Percentiles rank a stretch among this genome's conserved stretches.
Conservation (phyloP, 2,113 vertebrate species). For the Pterophyllum scalare region DNA sequence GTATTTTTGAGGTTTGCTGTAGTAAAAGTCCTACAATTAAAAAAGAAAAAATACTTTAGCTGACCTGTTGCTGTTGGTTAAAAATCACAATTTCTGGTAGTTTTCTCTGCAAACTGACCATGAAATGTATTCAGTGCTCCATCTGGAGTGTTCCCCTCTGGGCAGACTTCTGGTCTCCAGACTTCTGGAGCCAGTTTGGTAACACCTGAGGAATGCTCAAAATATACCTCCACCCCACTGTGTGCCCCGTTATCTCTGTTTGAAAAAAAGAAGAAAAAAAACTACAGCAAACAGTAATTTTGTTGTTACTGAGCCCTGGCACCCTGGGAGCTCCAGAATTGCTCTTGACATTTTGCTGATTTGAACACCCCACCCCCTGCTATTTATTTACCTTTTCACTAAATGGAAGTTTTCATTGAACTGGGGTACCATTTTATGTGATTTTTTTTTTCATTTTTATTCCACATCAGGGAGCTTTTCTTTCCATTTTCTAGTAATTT, state of each 20-base stretch:
- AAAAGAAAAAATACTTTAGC: not conserved
- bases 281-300: too few relatives aligned
- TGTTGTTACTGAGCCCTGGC: constrained; percentile 16
- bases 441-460: not conserved
- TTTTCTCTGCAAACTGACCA: not conserved
- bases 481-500: not conserved
- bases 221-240: constrained; percentile 4
- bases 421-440: not conserved
- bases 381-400: constrained; percentile 23
- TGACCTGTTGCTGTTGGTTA: not conserved
- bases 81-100: not conserved
- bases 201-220: not conserved
- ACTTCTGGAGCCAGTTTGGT: constrained; percentile 17
- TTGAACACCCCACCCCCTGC: not conserved
- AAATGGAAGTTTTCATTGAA: not conserved
- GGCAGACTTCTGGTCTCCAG: constrained; percentile 1
- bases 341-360: constrained; percentile 28
- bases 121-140: not conserved
- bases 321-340: constrained; percentile 1
- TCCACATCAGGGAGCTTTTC: not conserved
- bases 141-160: not conserved
- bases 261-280: not conserved
- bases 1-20: not conserved
- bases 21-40: not conserved
- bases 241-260: not conserved